Evolutionary conservation across 2,113 vertebrate genomes (phyloP).

Genomic region (Sylvietta virens): DNA sequence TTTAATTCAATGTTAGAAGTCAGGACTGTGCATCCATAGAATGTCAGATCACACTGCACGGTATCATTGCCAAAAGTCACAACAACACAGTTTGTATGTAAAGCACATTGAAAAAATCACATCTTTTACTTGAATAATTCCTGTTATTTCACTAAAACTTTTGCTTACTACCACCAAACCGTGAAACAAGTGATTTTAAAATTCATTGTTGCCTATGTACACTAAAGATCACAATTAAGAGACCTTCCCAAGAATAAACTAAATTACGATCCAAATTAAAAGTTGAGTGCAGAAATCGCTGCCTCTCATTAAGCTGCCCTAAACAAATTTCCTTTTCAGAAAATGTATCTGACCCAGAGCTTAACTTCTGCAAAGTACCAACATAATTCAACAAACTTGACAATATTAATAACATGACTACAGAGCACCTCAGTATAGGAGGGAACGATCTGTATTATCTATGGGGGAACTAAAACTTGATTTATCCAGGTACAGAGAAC

Average conservation of each 20-base stretch:
- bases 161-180: background rate
- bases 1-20: background rate
- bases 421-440: background rate
- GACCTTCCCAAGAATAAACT: background rate
- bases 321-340: background rate
- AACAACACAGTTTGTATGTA: background rate
- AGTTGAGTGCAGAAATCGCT: background rate
- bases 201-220: background rate
- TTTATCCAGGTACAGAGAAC: background rate
- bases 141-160: background rate
- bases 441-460: background rate
- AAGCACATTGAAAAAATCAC: background rate
- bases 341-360: background rate
- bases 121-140: background rate
- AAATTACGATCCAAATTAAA: background rate
- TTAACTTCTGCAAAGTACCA: background rate
- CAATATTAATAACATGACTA: background rate
- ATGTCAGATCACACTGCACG: background rate
- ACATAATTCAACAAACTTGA: background rate
- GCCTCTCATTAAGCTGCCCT: background rate
- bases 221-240: background rate
- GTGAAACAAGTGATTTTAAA: background rate
- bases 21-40: background rate
- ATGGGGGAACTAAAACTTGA: background rate
- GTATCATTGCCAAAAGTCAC: background rate